Percentiles rank a stretch among this genome's conserved stretches.
These are phyloP conservation scores for Diabrotica undecimpunctata DNA, from an alignment of 1,140 invertebrate species.

Conservation along the genomic window DNA sequence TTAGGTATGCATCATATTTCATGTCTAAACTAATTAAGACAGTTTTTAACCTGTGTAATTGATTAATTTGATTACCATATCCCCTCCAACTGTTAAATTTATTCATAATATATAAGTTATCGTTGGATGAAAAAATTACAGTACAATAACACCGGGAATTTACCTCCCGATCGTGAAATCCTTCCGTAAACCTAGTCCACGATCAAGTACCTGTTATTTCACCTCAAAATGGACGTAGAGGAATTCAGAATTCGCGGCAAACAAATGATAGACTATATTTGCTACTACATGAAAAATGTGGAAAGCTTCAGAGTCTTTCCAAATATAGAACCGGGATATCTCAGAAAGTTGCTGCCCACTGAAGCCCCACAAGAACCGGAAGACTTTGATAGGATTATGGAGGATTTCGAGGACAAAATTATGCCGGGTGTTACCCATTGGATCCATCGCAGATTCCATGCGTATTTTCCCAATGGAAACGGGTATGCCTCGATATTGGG, in stretches of 20 bases:
- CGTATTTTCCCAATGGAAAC: slow-evolving; percentile 94
- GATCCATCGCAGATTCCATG: slow-evolving; percentile 95
- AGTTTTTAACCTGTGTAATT: too few species aligned
- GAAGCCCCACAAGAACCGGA: slow-evolving; percentile 79
- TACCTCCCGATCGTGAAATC: too few species aligned
- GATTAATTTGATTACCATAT: too few species aligned
- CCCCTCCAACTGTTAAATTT: too few species aligned
- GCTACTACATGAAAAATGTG: slow-evolving; percentile 78
- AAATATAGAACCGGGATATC: slow-evolving; percentile 76
- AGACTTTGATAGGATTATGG: slow-evolving; percentile 80
- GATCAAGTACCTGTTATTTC: too few species aligned
- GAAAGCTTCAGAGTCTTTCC: slow-evolving; percentile 72
- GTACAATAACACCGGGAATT: too few species aligned
- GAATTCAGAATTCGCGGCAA: slow-evolving; percentile 81
- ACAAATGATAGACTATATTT: slow-evolving; percentile 93
- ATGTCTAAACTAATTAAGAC: too few species aligned
- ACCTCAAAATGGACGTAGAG: slow-evolving; percentile 66
- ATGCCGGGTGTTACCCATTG: slow-evolving; percentile 95
- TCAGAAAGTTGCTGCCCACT: slow-evolving; percentile 68
- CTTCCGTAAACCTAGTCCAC: too few species aligned
- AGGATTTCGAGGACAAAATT: slow-evolving; percentile 84
- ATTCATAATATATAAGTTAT: too few species aligned
- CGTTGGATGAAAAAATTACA: too few species aligned
- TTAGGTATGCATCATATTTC: too few species aligned
- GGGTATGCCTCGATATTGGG: slow-evolving; percentile 91